Conservation (phyloP, 2,113 vertebrate species). For the Syngnathus typhle region DNA sequence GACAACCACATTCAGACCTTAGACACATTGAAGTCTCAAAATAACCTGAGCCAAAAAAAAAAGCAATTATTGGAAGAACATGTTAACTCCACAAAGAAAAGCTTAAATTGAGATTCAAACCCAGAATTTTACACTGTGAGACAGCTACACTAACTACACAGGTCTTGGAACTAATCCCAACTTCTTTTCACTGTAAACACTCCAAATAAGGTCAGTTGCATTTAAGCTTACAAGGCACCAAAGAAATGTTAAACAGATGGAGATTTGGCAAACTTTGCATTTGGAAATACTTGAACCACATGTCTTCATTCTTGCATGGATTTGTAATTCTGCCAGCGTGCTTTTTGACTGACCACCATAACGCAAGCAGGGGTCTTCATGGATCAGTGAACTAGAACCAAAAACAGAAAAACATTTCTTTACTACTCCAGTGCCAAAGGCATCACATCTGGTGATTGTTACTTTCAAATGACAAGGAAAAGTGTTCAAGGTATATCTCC, state of each 20-base stretch:
- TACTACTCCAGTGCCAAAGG: neutral
- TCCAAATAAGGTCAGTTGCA: neutral
- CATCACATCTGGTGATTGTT: conserved; percentile 11
- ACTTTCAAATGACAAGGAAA: conserved; percentile 5
- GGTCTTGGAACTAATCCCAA: neutral
- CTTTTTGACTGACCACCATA: neutral
- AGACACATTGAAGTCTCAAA: too few relatives aligned
- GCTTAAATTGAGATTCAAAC: neutral
- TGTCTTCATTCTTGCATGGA: neutral
- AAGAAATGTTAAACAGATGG: neutral
- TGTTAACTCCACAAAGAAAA: neutral
- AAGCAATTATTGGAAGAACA: neutral
- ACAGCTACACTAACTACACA: neutral
- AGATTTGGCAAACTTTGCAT: conserved; percentile 5
- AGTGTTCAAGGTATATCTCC: conserved; percentile 18
- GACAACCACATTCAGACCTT: neutral
- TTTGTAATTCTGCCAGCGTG: neutral
- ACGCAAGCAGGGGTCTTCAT: neutral
- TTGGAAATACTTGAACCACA: neutral
- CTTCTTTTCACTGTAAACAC: neutral
- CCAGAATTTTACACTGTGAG: neutral
- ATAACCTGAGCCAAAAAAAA: neutral
- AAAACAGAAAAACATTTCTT: neutral
- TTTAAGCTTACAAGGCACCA: neutral
- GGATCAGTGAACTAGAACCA: neutral